Evolutionary conservation across 1,140 invertebrate genomes (phyloP), one percentile per base, ranked within the genome.

Genomic region (Steinernema khuongi): DNA sequence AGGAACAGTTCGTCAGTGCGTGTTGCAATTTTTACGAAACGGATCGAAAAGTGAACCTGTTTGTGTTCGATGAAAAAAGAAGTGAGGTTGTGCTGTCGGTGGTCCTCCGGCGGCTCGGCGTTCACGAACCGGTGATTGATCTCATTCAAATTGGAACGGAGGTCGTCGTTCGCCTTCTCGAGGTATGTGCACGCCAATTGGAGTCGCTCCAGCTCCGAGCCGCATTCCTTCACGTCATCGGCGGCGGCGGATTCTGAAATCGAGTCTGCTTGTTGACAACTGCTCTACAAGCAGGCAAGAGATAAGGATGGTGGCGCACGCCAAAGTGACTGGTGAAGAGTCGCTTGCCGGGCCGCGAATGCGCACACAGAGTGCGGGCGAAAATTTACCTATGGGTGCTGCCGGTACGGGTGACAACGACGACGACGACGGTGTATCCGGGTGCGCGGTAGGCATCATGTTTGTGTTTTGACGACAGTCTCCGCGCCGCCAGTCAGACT

Each of bases 391-490:
- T 60, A 60, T 60, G 7, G 50, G 7, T 17, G 50, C 50, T 26
- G 50, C 50, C 50, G 50, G 50, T 11, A 60, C 50, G 7, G 50
- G 50, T 60, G 50, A 60, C 36, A 41, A 41, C 36, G 36, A 41
- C 50, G 50, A 60, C 50, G 50, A 60, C 50, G 50, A 60, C 11
- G 50, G 50, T 60, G 50, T 60, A 60, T 60, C 50, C 50, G 50
- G 50, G 50, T 60, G 50, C 19, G 50, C 50, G 50, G 50, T 60
- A 26, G 50, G 50, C 50, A 60, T 60, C 50, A 60, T 60, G 50
- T 60, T 60, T 60, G 50, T 60, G 50, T 60, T 60, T 60, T 60
- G 50, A 60, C 50, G 50, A 60, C 50, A 60, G 50, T 60, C 50
- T 60, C 50, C 11, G 50, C 50, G 50, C 50, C 50, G 50, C 50